Percentiles rank a stretch among this genome's conserved stretches.
Conservation (phyloP, 2,113 vertebrate genomes). For the Melanocharis versteri region DNA sequence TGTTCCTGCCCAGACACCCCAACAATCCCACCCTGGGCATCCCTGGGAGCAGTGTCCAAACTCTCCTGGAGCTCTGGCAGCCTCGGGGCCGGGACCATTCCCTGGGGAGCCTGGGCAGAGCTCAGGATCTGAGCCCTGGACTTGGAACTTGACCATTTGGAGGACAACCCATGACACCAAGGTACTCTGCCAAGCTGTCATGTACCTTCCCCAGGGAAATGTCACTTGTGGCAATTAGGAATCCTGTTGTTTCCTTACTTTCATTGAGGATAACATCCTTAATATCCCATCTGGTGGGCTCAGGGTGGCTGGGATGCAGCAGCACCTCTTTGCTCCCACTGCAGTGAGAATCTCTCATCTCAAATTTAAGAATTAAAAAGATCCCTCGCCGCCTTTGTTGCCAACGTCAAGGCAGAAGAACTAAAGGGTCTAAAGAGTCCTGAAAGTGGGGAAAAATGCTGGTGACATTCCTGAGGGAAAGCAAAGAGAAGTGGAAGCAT, state of each 20-base stretch:
- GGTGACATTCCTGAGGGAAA: neutral
- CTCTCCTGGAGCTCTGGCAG: neutral
- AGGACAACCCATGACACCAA: neutral
- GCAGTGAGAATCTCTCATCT: neutral
- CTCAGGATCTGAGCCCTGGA: neutral
- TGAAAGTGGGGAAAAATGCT: neutral
- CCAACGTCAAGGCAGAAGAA: neutral
- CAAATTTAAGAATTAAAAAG: neutral
- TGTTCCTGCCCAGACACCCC: neutral
- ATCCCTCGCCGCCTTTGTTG: neutral
- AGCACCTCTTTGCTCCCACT: neutral
- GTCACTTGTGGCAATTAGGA: neutral
- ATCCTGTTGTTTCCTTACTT: neutral
- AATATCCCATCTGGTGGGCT: neutral
- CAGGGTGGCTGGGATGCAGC: neutral
- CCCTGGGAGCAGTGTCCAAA: rapidly evolving
- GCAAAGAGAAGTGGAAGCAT: neutral
- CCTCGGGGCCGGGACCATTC: rapidly evolving
- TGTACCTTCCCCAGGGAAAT: neutral
- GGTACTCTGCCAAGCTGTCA: neutral
- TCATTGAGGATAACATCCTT: neutral
- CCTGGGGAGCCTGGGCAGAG: neutral
- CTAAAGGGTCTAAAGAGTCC: neutral
- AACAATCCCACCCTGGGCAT: neutral
- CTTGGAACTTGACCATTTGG: neutral